Evolutionary conservation across 2,888 invertebrate species (phyloP).

Genomic region (Papilio gigon): DNA sequence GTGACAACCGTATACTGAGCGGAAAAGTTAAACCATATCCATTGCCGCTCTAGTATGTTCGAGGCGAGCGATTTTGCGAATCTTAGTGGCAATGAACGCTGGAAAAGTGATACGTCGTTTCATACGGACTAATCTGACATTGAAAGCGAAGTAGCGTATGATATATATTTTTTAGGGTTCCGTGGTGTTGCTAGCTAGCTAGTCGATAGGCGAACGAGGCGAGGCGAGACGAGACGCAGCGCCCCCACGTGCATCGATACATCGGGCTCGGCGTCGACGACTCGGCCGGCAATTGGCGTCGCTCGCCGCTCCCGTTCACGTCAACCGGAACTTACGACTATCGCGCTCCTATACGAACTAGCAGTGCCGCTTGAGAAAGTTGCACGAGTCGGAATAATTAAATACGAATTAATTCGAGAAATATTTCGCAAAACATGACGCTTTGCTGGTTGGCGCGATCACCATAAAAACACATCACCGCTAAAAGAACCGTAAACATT

Average conservation of each 20-base stretch:
- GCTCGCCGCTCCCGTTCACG: constrained; percentile 20
- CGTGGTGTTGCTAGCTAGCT: constrained; percentile 46
- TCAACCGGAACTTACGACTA: constrained; percentile 25
- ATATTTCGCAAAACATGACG: constrained; percentile 11
- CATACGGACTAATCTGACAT: neutral
- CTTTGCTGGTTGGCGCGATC: constrained; percentile 1
- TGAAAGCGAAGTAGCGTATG: constrained; percentile 34
- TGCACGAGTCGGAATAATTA: constrained; percentile 28
- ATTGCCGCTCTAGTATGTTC: constrained; percentile 11
- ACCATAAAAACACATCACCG: constrained; percentile 10
- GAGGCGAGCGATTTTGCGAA: neutral
- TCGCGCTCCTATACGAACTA: constrained; percentile 20
- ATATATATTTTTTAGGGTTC: constrained; percentile 41
- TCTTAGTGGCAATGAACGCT: constrained; percentile 24
- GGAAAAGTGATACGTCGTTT: neutral
- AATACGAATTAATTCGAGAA: constrained; percentile 24
- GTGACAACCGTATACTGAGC: constrained; percentile 40
- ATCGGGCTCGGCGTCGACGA: constrained; percentile 23
- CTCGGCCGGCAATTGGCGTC: constrained; percentile 1
- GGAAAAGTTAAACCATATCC: constrained; percentile 17
- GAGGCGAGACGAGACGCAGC: constrained; percentile 26
- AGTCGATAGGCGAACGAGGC: neutral
- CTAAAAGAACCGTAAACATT: constrained; percentile 21
- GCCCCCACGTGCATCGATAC: constrained; percentile 36
- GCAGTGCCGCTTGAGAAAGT: constrained; percentile 25